phyloP scores from a whole-genome alignment of 2,113 vertebrate species.

The Uria aalge region DNA sequence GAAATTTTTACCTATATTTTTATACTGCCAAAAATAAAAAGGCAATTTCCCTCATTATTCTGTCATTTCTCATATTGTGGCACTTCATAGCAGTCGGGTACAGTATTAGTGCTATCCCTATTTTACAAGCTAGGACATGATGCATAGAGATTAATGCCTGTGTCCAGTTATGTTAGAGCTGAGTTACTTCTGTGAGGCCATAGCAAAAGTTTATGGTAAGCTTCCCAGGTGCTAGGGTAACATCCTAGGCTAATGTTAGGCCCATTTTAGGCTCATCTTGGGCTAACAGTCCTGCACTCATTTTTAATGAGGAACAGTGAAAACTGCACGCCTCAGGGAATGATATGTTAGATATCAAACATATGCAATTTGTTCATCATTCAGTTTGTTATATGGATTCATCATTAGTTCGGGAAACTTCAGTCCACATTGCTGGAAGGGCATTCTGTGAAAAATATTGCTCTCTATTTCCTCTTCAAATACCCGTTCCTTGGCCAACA shows the following conservation, averaged over 20 bases:
- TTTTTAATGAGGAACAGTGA: not conserved
- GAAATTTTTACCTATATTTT: not conserved
- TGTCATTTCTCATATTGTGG: not conserved
- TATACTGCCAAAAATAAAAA: not conserved
- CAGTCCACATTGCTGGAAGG: not conserved
- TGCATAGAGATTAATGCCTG: not conserved
- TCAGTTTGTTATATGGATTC: not conserved
- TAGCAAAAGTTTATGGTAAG: not conserved
- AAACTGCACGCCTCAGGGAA: not conserved
- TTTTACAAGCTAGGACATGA: not conserved
- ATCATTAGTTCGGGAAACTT: not conserved
- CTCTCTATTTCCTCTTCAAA: not conserved
- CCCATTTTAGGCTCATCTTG: not conserved
- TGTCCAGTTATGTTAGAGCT: not conserved
- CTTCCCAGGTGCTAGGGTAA: not conserved
- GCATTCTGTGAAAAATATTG: not conserved
- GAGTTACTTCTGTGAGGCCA: not conserved
- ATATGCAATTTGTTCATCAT: not conserved
- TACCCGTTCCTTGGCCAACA: not conserved
- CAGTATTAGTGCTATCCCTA: not conserved
- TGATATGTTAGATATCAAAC: not conserved
- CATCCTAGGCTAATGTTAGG: not conserved
- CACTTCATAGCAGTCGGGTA: not conserved
- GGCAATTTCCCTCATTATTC: not conserved
- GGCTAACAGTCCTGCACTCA: not conserved